A percentile compares a stretch with the other conserved stretches of the same genome.
phyloP scores from a whole-genome alignment of 2,113 vertebrate genomes.

The Apus apus region DNA sequence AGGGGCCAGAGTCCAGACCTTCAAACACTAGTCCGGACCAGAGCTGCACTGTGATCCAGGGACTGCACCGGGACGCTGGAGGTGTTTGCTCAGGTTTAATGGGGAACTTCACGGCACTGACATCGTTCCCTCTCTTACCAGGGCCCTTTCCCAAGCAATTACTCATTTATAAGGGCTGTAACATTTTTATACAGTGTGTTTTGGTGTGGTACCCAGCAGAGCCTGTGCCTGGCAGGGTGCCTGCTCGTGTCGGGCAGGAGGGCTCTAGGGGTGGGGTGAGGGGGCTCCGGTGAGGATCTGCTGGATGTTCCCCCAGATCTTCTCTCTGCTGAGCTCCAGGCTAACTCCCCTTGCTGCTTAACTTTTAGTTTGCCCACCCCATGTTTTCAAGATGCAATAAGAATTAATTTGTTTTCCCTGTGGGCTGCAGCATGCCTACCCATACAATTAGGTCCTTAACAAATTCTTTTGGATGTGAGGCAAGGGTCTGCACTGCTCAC shows the following conservation, averaged over 20 bases:
- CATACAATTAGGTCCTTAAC: not conserved
- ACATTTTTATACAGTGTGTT: not conserved
- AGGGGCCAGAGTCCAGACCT: not conserved
- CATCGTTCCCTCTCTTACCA: not conserved
- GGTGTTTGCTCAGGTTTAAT: not conserved
- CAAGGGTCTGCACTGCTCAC: not conserved
- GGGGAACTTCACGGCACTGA: not conserved
- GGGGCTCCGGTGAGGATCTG: not conserved
- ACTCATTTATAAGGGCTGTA: not conserved
- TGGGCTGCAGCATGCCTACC: not conserved
- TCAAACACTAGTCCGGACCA: not conserved
- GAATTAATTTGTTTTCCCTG: no score
- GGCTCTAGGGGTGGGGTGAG: not conserved
- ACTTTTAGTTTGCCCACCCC: not conserved
- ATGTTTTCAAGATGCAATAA: not conserved
- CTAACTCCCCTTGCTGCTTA: not conserved
- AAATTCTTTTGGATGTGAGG: not conserved
- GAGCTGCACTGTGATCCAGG: not conserved
- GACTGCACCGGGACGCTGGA: not conserved
- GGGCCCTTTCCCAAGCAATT: constrained; percentile 12
- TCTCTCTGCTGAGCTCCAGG: not conserved
- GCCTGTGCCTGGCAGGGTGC: not conserved
- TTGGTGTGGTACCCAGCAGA: not conserved
- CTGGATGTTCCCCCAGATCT: not conserved
- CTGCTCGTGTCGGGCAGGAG: not conserved